Base-by-base conservation (phyloP, 2,113 vertebrate genomes). In the Ochotona curzoniae region DNA sequence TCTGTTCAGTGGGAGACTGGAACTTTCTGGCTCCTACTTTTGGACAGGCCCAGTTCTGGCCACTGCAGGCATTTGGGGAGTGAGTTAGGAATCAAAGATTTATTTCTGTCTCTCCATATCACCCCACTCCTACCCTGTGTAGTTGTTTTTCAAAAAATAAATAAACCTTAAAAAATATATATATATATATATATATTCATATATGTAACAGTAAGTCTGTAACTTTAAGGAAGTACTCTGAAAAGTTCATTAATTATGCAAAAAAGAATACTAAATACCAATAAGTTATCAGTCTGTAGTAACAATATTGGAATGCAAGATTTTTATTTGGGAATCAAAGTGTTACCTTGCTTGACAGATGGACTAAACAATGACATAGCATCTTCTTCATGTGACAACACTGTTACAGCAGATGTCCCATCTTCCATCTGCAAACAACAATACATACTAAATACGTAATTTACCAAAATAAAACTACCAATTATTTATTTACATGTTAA, bases 311-410 rank as follows among this genome's bases (percentile, higher is more conserved):
- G 15, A 94, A 47, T 87, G 12, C 54, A 92, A 35, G 80, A 83
- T 95, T 49, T 63, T 81, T 18, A 96, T 69, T 75, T 61, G 73
- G 38, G 95, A 70, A 35, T 8, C 83, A 12, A 51, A 81, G 73
- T 76, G 92, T 97, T 97, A 98, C 98, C 98, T 98, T 98, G 98
- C 89, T 98, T 98, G 96, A 97, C 71, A 96, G 98, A 97, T 78
- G 93, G 95, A 93, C 96, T 98, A 88, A 98, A 98, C 15, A 98
- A 96, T 89, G 98, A 99, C 98, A 98, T 98, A 44, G 98, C 97
- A 98, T 98, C 97, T 98, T 99, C 99, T 97, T 99, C 99, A 61
- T 98, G 98, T 82, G 98, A 96, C 17, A 98, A 96, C 13, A 98
- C 96, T 96, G 98, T 98, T 93, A 98, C 97, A 96, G 73, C 96